These are phyloP conservation scores for Potamilus streckersoni DNA, from an alignment of 1,140 invertebrate species.

Conservation along the genomic window DNA sequence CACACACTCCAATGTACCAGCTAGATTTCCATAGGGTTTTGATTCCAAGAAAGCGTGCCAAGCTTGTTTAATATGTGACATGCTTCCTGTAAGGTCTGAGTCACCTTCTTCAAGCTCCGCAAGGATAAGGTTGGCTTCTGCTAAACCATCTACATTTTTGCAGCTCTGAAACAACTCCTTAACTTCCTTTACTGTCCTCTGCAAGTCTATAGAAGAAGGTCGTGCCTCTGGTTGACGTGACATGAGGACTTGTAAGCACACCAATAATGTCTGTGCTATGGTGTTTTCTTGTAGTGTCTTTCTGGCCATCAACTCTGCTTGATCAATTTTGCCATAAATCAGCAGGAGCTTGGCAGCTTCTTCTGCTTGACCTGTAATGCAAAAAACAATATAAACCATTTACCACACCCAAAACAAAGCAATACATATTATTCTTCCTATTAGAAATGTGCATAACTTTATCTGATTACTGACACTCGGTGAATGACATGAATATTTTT, in stretches of 20 bases:
- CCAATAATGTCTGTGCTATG: slow-evolving; percentile 18
- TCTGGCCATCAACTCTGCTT: slow-evolving; percentile 37
- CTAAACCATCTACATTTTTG: slow-evolving; percentile 21
- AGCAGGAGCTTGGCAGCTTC: slow-evolving; percentile 38
- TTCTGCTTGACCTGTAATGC: slow-evolving; percentile 25
- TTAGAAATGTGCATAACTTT: too few species aligned
- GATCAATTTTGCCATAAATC: slow-evolving; percentile 24
- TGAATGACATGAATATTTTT: too few species aligned
- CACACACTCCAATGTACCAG: slow-evolving; percentile 32
- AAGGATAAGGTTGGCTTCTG: slow-evolving; percentile 21
- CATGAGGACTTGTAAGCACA: background rate
- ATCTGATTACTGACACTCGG: too few species aligned
- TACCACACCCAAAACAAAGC: too few species aligned
- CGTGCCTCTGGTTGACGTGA: background rate
- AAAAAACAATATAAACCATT: too few species aligned
- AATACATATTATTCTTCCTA: too few species aligned
- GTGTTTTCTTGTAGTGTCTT: slow-evolving; percentile 23
- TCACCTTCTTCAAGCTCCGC: slow-evolving; percentile 24
- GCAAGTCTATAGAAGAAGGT: background rate
- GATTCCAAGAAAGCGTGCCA: slow-evolving; percentile 25
- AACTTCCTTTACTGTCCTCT: slow-evolving; percentile 3
- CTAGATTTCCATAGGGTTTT: slow-evolving; percentile 23
- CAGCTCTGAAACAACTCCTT: slow-evolving; percentile 1
- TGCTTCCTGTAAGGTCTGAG: background rate
- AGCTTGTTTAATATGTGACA: slow-evolving; percentile 22